Percentiles rank a stretch among this genome's conserved stretches.
Evolutionary conservation across 2,888 invertebrate species (phyloP).

Genomic region (Argyra leucocephala): DNA sequence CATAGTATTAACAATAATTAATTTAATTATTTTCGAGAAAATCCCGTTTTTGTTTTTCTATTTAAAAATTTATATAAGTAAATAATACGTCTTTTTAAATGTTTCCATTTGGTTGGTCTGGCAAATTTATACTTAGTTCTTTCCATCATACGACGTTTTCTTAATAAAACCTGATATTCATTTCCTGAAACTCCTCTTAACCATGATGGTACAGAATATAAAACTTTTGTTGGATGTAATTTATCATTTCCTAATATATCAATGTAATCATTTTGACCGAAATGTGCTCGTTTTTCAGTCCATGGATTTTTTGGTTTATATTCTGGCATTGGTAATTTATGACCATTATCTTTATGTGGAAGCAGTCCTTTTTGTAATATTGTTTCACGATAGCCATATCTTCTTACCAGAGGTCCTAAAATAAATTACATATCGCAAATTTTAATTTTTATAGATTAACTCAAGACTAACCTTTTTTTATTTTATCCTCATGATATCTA

Average conservation of each 20-base stretch:
- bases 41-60: slow-evolving; percentile 65
- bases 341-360: slow-evolving; percentile 53
- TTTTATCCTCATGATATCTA: slow-evolving; percentile 20
- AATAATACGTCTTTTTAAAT: slow-evolving; percentile 61
- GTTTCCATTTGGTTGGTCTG: slow-evolving; percentile 69
- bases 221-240: slow-evolving; percentile 70
- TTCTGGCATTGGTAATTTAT: slow-evolving; percentile 54
- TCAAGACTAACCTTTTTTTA: neutral
- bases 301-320: slow-evolving; percentile 67
- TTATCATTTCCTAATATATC: slow-evolving; percentile 84
- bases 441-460: neutral
- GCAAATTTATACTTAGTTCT: slow-evolving; percentile 50
- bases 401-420: slow-evolving; percentile 51
- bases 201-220: slow-evolving; percentile 83
- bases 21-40: slow-evolving; percentile 38
- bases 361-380: slow-evolving; percentile 58
- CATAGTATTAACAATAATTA: no score
- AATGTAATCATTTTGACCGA: slow-evolving; percentile 95
- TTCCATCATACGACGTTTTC: slow-evolving; percentile 60
- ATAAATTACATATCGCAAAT: neutral
- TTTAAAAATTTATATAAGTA: slow-evolving; percentile 71
- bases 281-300: slow-evolving; percentile 67
- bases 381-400: slow-evolving; percentile 58
- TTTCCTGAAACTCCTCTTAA: slow-evolving; percentile 78
- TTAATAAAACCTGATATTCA: slow-evolving; percentile 62